These are phyloP conservation scores for Masticophis lateralis DNA, from an alignment of 2,797 vertebrate species.

Conservation along the genomic window DNA sequence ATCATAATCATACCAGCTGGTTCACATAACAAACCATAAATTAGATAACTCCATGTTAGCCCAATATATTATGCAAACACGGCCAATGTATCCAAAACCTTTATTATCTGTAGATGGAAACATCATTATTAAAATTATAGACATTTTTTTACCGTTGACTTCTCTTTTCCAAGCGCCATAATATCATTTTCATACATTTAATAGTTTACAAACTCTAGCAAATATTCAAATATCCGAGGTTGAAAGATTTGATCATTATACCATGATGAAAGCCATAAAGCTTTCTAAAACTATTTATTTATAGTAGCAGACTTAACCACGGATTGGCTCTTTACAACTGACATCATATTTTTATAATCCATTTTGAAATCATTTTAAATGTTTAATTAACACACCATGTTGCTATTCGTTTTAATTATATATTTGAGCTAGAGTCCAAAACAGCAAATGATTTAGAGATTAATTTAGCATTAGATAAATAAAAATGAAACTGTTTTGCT, in stretches of 20 bases:
- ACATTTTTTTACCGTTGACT: neutral
- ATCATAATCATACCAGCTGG: neutral
- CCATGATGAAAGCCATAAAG: neutral
- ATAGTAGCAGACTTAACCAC: neutral
- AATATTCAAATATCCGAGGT: neutral
- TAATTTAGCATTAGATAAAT: slow-evolving; percentile 13
- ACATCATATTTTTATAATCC: slow-evolving; percentile 1
- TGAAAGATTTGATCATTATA: slow-evolving; percentile 2
- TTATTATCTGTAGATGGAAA: neutral
- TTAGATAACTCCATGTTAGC: neutral
- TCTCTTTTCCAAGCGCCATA: neutral
- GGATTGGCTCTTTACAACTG: neutral
- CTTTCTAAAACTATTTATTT: slow-evolving; percentile 6
- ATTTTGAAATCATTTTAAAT: slow-evolving; percentile 18
- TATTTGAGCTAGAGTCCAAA: neutral
- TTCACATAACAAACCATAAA: neutral
- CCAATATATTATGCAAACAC: neutral
- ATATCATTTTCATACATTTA: neutral
- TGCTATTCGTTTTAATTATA: slow-evolving; percentile 28
- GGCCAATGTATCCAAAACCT: neutral
- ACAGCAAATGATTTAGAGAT: slow-evolving; percentile 8
- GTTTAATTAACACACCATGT: slow-evolving; percentile 8
- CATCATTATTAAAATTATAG: neutral
- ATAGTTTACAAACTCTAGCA: neutral
- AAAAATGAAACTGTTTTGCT: neutral